Evolutionary conservation across 2,113 vertebrate genomes (phyloP), one percentile per base, ranked within the genome.

Genomic region (Gila orcuttii): DNA sequence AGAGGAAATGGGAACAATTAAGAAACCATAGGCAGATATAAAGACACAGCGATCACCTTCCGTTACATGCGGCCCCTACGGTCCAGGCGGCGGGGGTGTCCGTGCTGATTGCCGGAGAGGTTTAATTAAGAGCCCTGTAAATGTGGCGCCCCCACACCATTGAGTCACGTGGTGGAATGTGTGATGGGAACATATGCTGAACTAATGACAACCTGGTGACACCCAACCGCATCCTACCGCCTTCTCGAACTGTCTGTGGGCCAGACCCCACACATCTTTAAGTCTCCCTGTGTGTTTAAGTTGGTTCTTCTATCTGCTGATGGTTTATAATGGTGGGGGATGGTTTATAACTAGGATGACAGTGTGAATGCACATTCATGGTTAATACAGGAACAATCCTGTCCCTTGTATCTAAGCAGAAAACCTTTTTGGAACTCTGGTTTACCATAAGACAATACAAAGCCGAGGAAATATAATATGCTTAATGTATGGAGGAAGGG

Each of bases 41-140:
- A 60, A 69, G 57, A 85, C 86, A 73, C 76, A 78, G 83, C 79
- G 86, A 74, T 90, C 88, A 80, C 89, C 86, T 55, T 64, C 68
- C 45, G 50, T 88, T 73, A 86, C 62, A 71, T 83, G 81, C n/a
- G 47, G 17, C 84, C 42, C 83, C 85, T 42, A 82, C 79, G 90
- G 87, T 89, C 86, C 76, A 64, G 2, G 39, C 47, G 75, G 73
- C 85, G 45, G 86, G 93, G 95, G 94, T 92, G 94, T 95, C 94
- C 94, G 91, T 93, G 93, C 95, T 96, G 94, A 96, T 96, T 95
- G 95, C 92, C 95, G 95, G 94, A 92, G 94, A 93, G 93, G 95
- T 95, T 95, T 96, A 96, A 96, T 96, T 97, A 96, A 96, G 95
- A 96, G 95, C 95, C 95, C 95, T 94, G 94, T 96, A 96, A 95